Base-by-base conservation (phyloP, 2,797 vertebrate genomes). In the Falco novaeseelandiae region DNA sequence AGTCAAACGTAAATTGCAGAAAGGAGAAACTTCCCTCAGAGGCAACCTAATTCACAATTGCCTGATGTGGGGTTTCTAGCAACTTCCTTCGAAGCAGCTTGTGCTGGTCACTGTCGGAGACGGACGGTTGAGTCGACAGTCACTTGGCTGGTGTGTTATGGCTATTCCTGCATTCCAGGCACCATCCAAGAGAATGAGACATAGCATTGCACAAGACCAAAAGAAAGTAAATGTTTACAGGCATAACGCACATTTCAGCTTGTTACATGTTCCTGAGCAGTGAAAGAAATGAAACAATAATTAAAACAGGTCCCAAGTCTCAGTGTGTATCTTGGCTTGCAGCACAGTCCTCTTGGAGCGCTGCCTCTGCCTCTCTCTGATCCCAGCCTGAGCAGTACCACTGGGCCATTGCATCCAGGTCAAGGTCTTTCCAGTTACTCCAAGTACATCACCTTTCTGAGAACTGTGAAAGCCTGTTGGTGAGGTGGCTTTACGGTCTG, bases 141-240 rank as follows among this genome's bases (percentile, higher is more conserved):
- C 3, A 5, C 82, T 87, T 19, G 4, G 79, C 66, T 0, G 3
- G 44, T 92, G 79, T 86, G 79, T 92, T 96, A 90, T 63, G 93
- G 92, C 94, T 97, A 76, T 93, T 96, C 84, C 79, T 87, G 92
- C 93, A 91, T 97, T 97, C 95, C 96, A 96, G 85, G 89, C 94
- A 92, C 71, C 89, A 91, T 95, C 94, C 89, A 94, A 95, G 87
- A 71, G 83, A 87, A 93, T 96, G 97, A 97, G 87, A 94, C 92
- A 96, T n/a, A 91, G 92, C 85, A 79, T 95, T 97, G 95, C 96
- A 88, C 96, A 97, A 97, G 96, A 96, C 86, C 87, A 63, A 96
- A 95, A 89, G 96, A 96, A 96, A 97, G 93, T 95, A 94, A 97
- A 95, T 96, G 95, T 98, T 98, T 98, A 97, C 97, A 97, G 94